These are phyloP conservation scores for Odontamblyopus rebecca DNA, from an alignment of 2,797 vertebrate genomes.

Conservation along the genomic window DNA sequence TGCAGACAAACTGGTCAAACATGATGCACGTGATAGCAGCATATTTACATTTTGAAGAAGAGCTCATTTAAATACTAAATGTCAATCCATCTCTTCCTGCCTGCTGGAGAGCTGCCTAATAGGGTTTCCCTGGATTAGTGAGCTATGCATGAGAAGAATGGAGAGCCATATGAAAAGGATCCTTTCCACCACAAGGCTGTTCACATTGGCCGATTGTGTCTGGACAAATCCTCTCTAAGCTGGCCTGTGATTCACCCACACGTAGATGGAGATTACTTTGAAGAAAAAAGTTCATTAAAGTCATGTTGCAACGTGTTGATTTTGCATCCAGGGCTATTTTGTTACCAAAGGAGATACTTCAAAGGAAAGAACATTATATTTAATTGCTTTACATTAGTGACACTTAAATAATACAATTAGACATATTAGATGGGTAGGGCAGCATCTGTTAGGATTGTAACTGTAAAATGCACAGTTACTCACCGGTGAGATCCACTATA, in stretches of 20 bases:
- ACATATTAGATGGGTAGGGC: neutral
- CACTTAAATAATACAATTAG: neutral
- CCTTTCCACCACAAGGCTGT: conserved; percentile 46
- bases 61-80: conserved; percentile 58
- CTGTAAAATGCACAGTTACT: neutral
- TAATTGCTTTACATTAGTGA: neutral
- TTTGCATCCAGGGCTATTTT: neutral
- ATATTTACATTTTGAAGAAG: conserved; percentile 35
- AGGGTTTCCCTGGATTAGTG: conserved; percentile 65
- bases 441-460: neutral
- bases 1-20: conserved; percentile 17
- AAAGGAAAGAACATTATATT: too few species aligned
- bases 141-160: conserved; percentile 53
- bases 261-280: conserved; percentile 5
- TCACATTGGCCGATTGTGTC: conserved; percentile 59
- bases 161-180: conserved; percentile 54
- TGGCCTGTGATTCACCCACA: conserved; percentile 34
- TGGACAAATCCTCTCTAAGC: conserved; percentile 66
- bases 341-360: too few species aligned
- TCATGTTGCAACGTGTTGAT: neutral
- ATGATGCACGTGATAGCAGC: conserved; percentile 5
- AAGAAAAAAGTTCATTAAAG: neutral
- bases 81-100: conserved; percentile 50
- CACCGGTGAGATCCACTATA: neutral
- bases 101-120: conserved; percentile 58